Conservation (phyloP, 2,888 invertebrate species). For the Acrobasis consociella region DNA sequence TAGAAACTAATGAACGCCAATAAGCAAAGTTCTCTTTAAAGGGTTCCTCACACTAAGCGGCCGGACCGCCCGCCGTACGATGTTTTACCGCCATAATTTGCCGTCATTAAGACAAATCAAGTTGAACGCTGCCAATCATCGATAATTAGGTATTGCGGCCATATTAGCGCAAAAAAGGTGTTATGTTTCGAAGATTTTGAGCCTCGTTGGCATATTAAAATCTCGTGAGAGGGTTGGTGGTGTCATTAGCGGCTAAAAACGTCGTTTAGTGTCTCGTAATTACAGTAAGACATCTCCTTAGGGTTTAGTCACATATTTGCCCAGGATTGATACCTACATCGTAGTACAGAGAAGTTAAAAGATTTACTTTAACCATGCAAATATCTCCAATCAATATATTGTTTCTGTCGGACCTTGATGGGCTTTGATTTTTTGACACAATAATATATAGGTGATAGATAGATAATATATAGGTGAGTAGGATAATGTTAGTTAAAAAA, state of each 20-base stretch:
- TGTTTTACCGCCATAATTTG: slow-evolving; percentile 65
- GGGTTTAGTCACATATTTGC: not conserved
- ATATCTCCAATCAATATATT: no score
- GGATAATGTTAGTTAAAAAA: no score
- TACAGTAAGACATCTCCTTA: slow-evolving; percentile 31
- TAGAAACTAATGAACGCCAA: slow-evolving; percentile 51
- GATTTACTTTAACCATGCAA: no score
- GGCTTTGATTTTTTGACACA: no score
- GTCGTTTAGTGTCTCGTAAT: slow-evolving; percentile 54
- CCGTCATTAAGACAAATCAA: slow-evolving; percentile 75
- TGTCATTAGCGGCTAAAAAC: slow-evolving; percentile 59
- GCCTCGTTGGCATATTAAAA: slow-evolving; percentile 44
- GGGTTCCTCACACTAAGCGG: slow-evolving; percentile 43
- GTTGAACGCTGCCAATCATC: slow-evolving; percentile 66
- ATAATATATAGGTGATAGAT: no score
- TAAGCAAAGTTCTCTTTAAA: slow-evolving; percentile 56
- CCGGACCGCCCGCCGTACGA: slow-evolving; percentile 46
- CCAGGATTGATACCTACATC: no score
- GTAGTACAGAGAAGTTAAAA: no score
- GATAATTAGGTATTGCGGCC: slow-evolving; percentile 70
- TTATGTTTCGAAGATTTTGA: slow-evolving; percentile 57
- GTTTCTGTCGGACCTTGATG: no score
- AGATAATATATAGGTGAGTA: no score
- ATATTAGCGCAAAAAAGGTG: slow-evolving; percentile 73
- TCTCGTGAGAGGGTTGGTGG: slow-evolving; percentile 36